Evolutionary conservation across 1,140 invertebrate genomes (phyloP).

Genomic region (Phortica variegata): DNA sequence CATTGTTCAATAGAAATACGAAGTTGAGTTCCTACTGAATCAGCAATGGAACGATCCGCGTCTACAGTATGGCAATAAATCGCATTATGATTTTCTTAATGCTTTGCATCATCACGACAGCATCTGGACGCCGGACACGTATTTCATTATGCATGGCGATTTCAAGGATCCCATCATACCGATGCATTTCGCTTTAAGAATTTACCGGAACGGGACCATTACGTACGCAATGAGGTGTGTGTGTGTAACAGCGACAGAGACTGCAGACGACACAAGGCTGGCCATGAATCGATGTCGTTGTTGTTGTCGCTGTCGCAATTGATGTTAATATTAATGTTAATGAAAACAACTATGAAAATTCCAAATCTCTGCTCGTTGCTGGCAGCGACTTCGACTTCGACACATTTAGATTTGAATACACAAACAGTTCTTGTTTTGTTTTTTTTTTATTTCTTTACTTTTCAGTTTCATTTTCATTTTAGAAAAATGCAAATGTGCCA

Average conservation of each 20-base stretch:
- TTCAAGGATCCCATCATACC: constrained; percentile 90
- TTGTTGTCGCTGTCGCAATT: no score
- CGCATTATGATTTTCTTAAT: constrained; percentile 82
- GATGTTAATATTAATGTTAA: no score
- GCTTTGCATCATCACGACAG: constrained; percentile 86
- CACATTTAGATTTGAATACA: no score
- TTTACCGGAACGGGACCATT: constrained; percentile 88
- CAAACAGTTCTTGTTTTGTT: no score
- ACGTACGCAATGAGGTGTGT: constrained; percentile 85
- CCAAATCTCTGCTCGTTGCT: no score
- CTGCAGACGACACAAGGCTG: no score
- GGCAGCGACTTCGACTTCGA: no score
- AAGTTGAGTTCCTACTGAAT: constrained; percentile 88
- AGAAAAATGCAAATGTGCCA: constrained; percentile 19
- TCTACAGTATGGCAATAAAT: constrained; percentile 80
- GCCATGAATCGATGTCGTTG: no score
- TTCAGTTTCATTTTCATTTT: no score
- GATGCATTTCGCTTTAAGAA: constrained; percentile 84
- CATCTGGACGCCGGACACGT: constrained; percentile 90
- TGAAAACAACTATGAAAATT: no score
- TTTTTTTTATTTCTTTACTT: no score
- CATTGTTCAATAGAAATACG: constrained; percentile 87
- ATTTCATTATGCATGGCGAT: constrained; percentile 94
- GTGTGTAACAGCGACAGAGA: constrained; percentile 4
- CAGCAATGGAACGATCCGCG: constrained; percentile 90